Conservation (phyloP, 37 sponge, comb jelly and placozoan genomes). For the Eunapius fragilis region DNA sequence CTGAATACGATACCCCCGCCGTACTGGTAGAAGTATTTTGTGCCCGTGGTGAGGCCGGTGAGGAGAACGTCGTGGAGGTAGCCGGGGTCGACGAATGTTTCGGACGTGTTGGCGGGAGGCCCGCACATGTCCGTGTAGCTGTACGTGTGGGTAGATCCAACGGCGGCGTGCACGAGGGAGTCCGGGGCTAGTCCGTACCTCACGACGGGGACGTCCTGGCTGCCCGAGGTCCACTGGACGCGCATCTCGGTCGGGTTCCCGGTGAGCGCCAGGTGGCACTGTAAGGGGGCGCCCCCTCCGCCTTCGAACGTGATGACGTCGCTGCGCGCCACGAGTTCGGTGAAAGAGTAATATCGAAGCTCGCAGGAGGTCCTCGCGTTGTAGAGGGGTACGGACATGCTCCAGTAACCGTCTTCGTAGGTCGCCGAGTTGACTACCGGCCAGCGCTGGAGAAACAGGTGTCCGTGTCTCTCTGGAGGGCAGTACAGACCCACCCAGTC, state of each 20-base stretch:
- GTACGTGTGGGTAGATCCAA: constrained; percentile 55
- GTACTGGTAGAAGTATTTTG: constrained; percentile 45
- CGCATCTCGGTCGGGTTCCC: constrained; percentile 53
- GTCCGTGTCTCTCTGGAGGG: neutral
- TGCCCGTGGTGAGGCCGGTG: constrained; percentile 27
- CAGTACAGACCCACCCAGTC: neutral
- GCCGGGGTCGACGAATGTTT: constrained; percentile 48
- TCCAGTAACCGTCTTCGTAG: neutral
- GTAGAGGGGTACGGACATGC: constrained; percentile 13
- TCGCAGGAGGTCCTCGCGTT: constrained; percentile 45
- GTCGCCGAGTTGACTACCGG: neutral
- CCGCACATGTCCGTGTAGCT: constrained; percentile 57
- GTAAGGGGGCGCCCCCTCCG: constrained; percentile 36
- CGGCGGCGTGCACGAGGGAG: constrained; percentile 1
- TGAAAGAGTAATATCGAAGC: constrained; percentile 40
- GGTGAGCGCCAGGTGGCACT: constrained; percentile 66
- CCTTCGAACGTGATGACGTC: constrained; percentile 35
- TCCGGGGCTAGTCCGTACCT: constrained; percentile 29
- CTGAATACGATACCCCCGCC: constrained; percentile 30
- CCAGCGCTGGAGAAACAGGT: constrained; percentile 11
- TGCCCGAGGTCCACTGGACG: constrained; percentile 56
- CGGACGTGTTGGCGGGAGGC: constrained; percentile 35
- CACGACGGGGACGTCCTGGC: constrained; percentile 13
- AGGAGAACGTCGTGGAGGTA: constrained; percentile 60
- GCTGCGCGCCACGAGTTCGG: constrained; percentile 43